A percentile compares a stretch with the other conserved stretches of the same genome.
These are phyloP conservation scores for Idaea aversata DNA, from an alignment of 2,888 invertebrate genomes.

Conservation along the genomic window DNA sequence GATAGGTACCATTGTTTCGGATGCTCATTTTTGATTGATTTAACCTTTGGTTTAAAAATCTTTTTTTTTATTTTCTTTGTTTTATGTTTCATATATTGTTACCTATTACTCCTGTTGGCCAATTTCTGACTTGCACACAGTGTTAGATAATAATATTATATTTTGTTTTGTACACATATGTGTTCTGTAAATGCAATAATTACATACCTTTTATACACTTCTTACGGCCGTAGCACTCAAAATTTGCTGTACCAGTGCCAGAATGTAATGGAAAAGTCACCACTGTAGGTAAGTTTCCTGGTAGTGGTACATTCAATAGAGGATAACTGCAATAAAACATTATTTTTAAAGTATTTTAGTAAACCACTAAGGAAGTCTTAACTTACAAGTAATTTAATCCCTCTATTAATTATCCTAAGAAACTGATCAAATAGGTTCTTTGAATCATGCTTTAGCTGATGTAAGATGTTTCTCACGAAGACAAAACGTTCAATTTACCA, in stretches of 20 bases:
- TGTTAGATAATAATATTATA: too few species aligned
- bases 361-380: slow-evolving; percentile 6
- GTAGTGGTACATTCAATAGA: slow-evolving; percentile 91
- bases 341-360: slow-evolving; percentile 10
- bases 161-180: too few species aligned
- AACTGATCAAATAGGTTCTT: too few species aligned
- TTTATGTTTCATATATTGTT: background rate
- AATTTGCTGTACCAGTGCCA: slow-evolving; percentile 33
- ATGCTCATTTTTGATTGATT: too few species aligned
- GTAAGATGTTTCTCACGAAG: too few species aligned
- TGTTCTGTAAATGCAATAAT: background rate
- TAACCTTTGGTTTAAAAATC: too few species aligned
- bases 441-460: too few species aligned
- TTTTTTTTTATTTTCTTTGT: background rate
- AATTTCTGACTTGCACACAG: too few species aligned
- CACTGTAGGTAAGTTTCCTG: slow-evolving; percentile 92
- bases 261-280: slow-evolving; percentile 74
- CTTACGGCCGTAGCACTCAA: slow-evolving; percentile 44
- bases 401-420: slow-evolving; percentile 6
- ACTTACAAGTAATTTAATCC: slow-evolving; percentile 4
- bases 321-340: slow-evolving; percentile 84
- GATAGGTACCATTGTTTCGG: too few species aligned
- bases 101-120: too few species aligned
- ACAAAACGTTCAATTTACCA: too few species aligned
- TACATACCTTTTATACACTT: slow-evolving; percentile 47